Base-by-base conservation (phyloP, 30 jellyfish, hydroid and myxozoan genomes). In the Hydractinia echinata region DNA sequence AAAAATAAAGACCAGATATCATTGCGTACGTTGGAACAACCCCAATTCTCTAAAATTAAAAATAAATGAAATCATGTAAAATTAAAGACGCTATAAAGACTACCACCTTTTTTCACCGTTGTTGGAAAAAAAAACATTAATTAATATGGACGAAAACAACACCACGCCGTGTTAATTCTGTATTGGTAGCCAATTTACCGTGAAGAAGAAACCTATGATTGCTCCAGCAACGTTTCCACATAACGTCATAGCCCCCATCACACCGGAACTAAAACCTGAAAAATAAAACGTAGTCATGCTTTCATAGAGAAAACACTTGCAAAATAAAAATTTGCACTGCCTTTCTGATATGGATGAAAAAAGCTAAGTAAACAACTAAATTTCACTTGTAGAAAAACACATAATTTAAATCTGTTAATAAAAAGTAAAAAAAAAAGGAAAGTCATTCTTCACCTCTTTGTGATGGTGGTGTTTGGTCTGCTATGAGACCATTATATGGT, bases 191-290 rank as follows among this genome's bases (percentile, higher is more conserved):
- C 2, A 30, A 64, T 88, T 58, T 58, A 91, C 98, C 18, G 94
- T 86, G 67, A 91, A 91, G 67, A 91, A 91, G 55, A 91, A 85
- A 8, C 98, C 98, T 73, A 87, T 76, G 11, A 95, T 77, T 44
- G 98, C 98, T 66, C 98, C 98, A 14, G 96, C 91, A 4, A 91
- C 92, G 53, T 91, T 91, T 6, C 98, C 98, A 62, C 77, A 51
- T 62, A 91, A 64, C 4, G 98, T 87, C 98, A 91, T 91, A 8
- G 98, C 94, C 6, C 98, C 98, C 88, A 91, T 91, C 15, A 91
- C 96, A 44, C 98, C 98, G 6, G 98, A 91, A 77, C 96, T 87
- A 70, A 91, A 91, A 11, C 98, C 98, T 90, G 76, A 14, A 82
- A 2, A 14, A 60, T 16, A 14, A 60, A 60, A 60, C n/a, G 18